Evolutionary conservation across 2,113 vertebrate genomes (phyloP), one percentile per base, ranked within the genome.

Genomic region (Lagenorhynchus albirostris): DNA sequence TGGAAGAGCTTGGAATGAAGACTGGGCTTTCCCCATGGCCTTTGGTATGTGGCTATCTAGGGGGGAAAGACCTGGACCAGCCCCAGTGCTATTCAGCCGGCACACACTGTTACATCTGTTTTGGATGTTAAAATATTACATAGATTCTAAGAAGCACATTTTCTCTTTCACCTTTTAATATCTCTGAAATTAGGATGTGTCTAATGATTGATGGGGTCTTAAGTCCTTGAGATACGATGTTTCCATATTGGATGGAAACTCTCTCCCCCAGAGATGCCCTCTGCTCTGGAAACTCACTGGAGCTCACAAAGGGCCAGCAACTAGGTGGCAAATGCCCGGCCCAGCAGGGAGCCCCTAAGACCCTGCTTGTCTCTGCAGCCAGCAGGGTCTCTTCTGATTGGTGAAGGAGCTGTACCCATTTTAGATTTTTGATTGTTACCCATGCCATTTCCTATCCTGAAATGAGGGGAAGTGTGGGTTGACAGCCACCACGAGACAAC

Each of bases 271-370:
- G 31, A n/a, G 15, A 1, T 55, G 87, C 23, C 14, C 13, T 68
- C 55, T 88, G n/a, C 15, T 25, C 5, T 58, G 18, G 33, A 62
- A 36, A 21, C 6, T 20, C 44, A 21, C 11, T 6, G 8, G 8
- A 8, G 6, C 31, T 93, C 47, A 62, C 21, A 60, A 65, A 94
- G 63, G 47, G 31, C 44, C 25, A 5, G 20, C 1, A 0, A 38
- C 55, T 17, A 3, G 6, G 5, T 26, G 63, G 13, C 1, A 38
- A 58, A 21, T 17, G 1, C 31, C 58, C 6, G 10, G 3, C n/a
- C 3, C 6, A 5, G 23, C 20, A 15, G 60, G 67, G 47, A 12
- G 8, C 23, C 41, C 26, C 29, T 0, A 0, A 58, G 18, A 20
- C 1, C 33, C 71, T 38, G 76, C 68, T 47, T n/a, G 29, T 85